phyloP scores from a whole-genome alignment of 2,797 vertebrate species.

The Diplodus sargus region DNA sequence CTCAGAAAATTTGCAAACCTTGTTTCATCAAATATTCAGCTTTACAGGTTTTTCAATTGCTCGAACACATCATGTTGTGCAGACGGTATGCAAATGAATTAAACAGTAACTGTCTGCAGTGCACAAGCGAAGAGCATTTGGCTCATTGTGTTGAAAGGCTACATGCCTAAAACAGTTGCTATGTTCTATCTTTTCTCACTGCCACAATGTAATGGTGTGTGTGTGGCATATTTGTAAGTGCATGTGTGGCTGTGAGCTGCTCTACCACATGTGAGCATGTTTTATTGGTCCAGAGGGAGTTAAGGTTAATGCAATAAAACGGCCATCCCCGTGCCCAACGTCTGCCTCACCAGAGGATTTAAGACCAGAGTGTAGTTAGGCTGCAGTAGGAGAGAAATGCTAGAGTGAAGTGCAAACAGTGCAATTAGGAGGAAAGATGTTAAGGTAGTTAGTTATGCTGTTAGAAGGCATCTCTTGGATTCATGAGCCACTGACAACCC shows the following conservation, averaged over 20 bases:
- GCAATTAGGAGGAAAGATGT: constrained; percentile 35
- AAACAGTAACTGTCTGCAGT: constrained; percentile 26
- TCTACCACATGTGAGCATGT: constrained; percentile 76
- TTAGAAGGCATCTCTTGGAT: constrained; percentile 32
- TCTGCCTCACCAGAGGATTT: constrained; percentile 67
- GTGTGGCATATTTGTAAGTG: constrained; percentile 39
- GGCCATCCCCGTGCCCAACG: constrained; percentile 68
- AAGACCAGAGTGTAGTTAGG: constrained; percentile 49
- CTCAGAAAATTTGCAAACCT: constrained; percentile 24
- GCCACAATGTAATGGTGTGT: constrained; percentile 24
- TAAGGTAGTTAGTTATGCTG: constrained; percentile 36
- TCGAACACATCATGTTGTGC: constrained; percentile 13
- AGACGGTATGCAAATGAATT: constrained; percentile 29
- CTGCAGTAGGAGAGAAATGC: constrained; percentile 36
- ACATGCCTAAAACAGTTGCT: constrained; percentile 53
- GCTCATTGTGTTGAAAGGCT: constrained; percentile 40
- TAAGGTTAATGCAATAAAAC: constrained; percentile 83
- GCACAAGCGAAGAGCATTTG: constrained; percentile 48
- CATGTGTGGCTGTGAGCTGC: constrained; percentile 59
- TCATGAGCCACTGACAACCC: constrained; percentile 19
- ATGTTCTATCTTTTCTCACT: constrained; percentile 56
- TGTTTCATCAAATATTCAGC: constrained; percentile 18
- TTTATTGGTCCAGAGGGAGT: constrained; percentile 77
- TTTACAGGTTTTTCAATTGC: constrained; percentile 17
- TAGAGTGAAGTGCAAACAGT: constrained; percentile 33